A percentile compares a stretch with the other conserved stretches of the same genome.
Evolutionary conservation across 2,113 vertebrate genomes (phyloP).

Genomic region (Zootoca vivipara): DNA sequence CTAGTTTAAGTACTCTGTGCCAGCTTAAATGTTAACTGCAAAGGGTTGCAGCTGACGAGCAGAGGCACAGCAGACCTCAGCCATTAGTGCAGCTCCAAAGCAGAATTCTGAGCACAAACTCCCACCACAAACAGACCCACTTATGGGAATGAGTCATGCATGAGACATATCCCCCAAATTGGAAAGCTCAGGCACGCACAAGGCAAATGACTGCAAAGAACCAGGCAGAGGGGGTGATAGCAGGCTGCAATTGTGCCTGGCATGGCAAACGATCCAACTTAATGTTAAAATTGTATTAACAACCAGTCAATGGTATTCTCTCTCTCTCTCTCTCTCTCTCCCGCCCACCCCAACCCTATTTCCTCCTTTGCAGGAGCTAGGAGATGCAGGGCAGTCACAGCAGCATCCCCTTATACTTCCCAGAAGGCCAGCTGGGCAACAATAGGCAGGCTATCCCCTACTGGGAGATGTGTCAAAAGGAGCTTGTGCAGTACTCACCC

Average conservation of each 20-base stretch:
- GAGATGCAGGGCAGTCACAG: not conserved
- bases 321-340: no score
- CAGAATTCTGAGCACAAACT: no score
- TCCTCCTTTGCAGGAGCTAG: not conserved
- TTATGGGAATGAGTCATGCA: not conserved
- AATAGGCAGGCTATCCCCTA: not conserved
- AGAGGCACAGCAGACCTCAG: not conserved
- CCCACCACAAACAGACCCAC: not conserved
- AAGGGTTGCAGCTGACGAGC: not conserved
- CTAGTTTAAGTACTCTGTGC: no score
- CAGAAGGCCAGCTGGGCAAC: not conserved
- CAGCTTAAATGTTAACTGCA: not conserved
- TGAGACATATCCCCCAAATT: not conserved
- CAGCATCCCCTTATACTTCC: not conserved
- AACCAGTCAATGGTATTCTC: not conserved
- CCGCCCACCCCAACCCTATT: not conserved
- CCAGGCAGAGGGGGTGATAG: not conserved
- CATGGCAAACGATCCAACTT: no score
- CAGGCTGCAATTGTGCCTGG: not conserved
- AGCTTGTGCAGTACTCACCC: conserved; percentile 16
- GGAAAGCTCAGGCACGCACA: not conserved
- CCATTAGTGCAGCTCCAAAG: not conserved
- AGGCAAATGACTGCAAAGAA: not conserved
- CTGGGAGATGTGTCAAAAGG: not conserved
- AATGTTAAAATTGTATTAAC: not conserved